Evolutionary conservation across 2,113 vertebrate genomes (phyloP).

Genomic region (Gallinago media): DNA sequence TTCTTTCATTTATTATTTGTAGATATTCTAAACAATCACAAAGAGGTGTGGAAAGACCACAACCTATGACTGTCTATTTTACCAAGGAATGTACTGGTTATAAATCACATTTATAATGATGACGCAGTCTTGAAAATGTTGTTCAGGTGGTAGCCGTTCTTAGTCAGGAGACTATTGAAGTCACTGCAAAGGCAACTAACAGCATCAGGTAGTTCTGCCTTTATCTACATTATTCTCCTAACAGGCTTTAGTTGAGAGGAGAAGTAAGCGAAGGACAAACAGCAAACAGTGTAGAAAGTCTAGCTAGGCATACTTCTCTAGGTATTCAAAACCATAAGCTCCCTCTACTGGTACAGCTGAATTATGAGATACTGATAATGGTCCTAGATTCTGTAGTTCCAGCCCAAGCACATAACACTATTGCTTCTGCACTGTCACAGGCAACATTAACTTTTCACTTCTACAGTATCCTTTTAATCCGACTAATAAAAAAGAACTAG

Average conservation of each 20-base stretch:
- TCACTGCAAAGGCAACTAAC: not conserved
- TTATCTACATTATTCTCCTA: not conserved
- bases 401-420: not conserved
- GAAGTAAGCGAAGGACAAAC: not conserved
- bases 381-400: not conserved
- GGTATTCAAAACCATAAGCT: not conserved
- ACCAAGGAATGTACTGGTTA: not conserved
- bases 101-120: not conserved
- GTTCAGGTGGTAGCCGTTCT: not conserved
- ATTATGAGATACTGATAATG: not conserved
- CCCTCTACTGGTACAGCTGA: slow-evolving; percentile 9
- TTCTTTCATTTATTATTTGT: not conserved
- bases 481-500: not conserved
- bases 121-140: not conserved
- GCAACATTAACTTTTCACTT: not conserved
- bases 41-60: not conserved
- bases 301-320: not conserved
- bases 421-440: not conserved
- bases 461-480: not conserved
- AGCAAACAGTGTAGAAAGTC: not conserved
- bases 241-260: not conserved
- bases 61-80: not conserved
- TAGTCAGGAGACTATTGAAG: not conserved
- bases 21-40: not conserved
- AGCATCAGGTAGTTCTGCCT: not conserved